Base-by-base conservation (phyloP, 2,113 vertebrate genomes). In the Microcebus tavaratra region DNA sequence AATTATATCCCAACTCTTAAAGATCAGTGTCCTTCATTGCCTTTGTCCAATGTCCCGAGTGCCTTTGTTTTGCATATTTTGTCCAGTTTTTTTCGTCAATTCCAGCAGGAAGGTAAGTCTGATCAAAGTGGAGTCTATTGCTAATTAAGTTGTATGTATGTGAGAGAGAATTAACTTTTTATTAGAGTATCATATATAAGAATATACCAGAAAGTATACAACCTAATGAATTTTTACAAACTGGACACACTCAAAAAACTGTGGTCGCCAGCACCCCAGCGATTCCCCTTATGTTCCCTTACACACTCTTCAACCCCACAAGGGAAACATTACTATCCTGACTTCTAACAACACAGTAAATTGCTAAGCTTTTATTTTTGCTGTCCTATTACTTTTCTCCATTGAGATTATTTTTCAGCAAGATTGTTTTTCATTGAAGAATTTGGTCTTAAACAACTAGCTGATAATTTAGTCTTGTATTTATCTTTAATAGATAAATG, bases 401-500 rank as follows among this genome's bases (percentile, higher is more conserved):
- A 11, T 4, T 65, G 31, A 53, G 13, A 89, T 59, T 86, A 31
- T 79, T 94, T 95, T 83, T 90, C 67, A 9, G 3, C 57, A 20
- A 50, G 14, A 90, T 57, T 84, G 34, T 81, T 90, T 96, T 86
- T 81, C 70, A 76, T 76, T 86, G 23, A 94, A 95, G 70, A 96
- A 70, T 75, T 90, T 91, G 75, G 27, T 80, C 90, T 93, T 94
- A 84, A 96, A 94, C 63, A 97, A 57, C 65, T 45, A 63, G 48
- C 59, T 93, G 76, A 61, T 97, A 95, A 96, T 96, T 90, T 94
- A 89, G 48, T 80, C 48, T 94, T 80, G 0, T 86, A 17, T 83
- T 96, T 97, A 31, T 72, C 81, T 93, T 88, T 92, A 31, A 92
- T 98, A 99, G 98, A 98, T 99, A 82, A 98, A 90, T 57, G 98